Conservation (phyloP, 2,888 invertebrate genomes). For the Notocelia uddmanniana region DNA sequence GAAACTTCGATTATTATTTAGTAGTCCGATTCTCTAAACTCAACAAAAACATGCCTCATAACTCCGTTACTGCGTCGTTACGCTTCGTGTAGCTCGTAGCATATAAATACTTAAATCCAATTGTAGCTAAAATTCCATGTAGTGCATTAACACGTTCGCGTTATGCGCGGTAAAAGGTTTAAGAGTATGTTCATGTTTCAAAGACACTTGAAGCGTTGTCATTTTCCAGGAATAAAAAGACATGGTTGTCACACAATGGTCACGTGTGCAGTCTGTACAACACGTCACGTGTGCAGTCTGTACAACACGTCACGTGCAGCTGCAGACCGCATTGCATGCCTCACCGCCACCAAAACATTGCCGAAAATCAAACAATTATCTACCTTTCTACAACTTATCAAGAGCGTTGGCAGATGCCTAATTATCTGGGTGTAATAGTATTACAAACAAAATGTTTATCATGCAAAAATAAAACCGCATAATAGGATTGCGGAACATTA, state of each 20-base stretch:
- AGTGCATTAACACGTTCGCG: not conserved
- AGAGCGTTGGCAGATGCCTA: not conserved
- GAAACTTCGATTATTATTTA: not conserved
- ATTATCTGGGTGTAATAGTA: not conserved
- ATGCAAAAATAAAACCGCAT: conserved; percentile 17
- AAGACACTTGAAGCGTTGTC: not conserved
- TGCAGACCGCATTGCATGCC: conserved; percentile 24
- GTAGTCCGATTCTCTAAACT: too few species aligned
- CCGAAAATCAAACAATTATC: not conserved
- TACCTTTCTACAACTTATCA: not conserved
- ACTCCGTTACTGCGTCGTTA: not conserved
- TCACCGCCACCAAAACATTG: not conserved
- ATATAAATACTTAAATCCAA: not conserved
- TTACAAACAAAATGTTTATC: not conserved
- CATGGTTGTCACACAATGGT: conserved; percentile 5
- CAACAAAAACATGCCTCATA: not conserved
- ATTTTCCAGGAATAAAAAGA: not conserved
- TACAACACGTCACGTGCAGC: conserved; percentile 38
- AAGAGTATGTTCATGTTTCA: not conserved
- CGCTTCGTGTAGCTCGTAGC: not conserved
- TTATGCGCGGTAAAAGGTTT: not conserved
- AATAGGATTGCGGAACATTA: conserved; percentile 4
- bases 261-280: conserved; percentile 20
- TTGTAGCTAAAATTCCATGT: not conserved
- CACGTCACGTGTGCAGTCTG: conserved; percentile 24